Conservation (phyloP, 2,888 invertebrate species). For the Sycophila texana region DNA sequence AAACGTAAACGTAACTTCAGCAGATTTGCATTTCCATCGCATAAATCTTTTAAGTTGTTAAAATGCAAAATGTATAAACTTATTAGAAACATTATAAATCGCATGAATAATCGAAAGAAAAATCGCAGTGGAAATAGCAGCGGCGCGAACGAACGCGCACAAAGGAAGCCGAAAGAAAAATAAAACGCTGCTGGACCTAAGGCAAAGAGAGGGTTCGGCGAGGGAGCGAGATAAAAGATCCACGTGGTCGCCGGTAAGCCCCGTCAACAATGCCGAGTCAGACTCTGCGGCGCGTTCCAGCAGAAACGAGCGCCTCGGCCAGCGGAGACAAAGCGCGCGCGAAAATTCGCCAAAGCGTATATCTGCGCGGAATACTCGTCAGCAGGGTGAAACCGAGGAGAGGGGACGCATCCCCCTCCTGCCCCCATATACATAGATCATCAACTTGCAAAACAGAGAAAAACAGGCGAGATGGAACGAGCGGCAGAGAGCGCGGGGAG, state of each 20-base stretch:
- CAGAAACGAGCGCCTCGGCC: neutral
- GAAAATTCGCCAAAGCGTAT: constrained; percentile 15
- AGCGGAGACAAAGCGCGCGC: constrained; percentile 32
- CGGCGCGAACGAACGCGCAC: neutral
- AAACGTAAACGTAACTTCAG: too few relatives aligned
- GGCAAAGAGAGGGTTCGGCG: neutral
- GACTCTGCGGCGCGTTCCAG: constrained; percentile 10
- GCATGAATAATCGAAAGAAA: neutral
- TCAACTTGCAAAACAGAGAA: constrained; percentile 17
- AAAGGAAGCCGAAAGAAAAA: constrained; percentile 22
- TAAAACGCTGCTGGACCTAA: neutral
- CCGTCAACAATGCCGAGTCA: constrained; percentile 40
- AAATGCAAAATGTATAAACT: too few relatives aligned
- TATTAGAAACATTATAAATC: too few relatives aligned
- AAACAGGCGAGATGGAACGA: neutral
- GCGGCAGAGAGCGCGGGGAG: constrained; percentile 54
- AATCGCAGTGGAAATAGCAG: neutral
- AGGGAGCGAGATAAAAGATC: constrained; percentile 51
- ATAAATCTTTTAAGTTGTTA: too few relatives aligned
- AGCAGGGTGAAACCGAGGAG: neutral
- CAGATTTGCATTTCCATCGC: too few relatives aligned
- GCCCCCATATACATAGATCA: constrained; percentile 15
- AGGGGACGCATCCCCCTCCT: neutral
- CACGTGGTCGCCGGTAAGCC: constrained; percentile 61
- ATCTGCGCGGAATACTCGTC: too few relatives aligned